These are phyloP conservation scores for Hippocampus guttulatus DNA, from an alignment of 2,113 vertebrate genomes.

Conservation along the genomic window DNA sequence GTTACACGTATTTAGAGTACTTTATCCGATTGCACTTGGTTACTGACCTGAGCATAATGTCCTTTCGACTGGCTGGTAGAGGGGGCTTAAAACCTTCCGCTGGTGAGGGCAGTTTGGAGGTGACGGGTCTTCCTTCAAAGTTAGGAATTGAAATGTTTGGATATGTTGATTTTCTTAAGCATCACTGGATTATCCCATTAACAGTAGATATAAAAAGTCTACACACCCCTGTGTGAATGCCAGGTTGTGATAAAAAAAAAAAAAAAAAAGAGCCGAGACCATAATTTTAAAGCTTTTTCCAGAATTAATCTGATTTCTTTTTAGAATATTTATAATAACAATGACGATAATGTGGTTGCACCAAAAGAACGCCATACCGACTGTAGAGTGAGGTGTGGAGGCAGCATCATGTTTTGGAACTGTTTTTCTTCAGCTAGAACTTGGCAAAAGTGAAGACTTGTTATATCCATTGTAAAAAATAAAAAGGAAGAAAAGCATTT, in stretches of 20 bases:
- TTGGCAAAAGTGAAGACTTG: background rate
- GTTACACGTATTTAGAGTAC: background rate
- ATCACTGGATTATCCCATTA: too few species aligned
- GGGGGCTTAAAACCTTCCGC: slow-evolving; percentile 39
- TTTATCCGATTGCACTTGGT: background rate
- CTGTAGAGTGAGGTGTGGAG: too few species aligned
- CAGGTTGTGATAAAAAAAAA: too few species aligned
- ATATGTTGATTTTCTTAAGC: background rate
- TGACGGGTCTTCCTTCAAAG: slow-evolving; percentile 30
- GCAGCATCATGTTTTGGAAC: too few species aligned
- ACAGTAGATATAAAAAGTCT: background rate
- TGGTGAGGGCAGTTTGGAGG: slow-evolving; percentile 36
- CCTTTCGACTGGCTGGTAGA: slow-evolving; percentile 43
- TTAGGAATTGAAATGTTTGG: slow-evolving; percentile 17
- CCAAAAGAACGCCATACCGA: too few species aligned
- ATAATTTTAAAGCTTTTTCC: too few species aligned
- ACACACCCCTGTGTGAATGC: too few species aligned
- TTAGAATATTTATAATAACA: too few species aligned
- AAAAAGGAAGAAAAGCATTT: background rate
- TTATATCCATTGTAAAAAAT: background rate
- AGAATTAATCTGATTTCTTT: too few species aligned
- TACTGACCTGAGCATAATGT: slow-evolving; percentile 55
- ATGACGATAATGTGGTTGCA: too few species aligned
- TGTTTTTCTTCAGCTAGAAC: too few species aligned
- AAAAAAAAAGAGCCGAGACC: too few species aligned